Conservation (phyloP, 2,888 invertebrate genomes). For the Macaria notata region DNA sequence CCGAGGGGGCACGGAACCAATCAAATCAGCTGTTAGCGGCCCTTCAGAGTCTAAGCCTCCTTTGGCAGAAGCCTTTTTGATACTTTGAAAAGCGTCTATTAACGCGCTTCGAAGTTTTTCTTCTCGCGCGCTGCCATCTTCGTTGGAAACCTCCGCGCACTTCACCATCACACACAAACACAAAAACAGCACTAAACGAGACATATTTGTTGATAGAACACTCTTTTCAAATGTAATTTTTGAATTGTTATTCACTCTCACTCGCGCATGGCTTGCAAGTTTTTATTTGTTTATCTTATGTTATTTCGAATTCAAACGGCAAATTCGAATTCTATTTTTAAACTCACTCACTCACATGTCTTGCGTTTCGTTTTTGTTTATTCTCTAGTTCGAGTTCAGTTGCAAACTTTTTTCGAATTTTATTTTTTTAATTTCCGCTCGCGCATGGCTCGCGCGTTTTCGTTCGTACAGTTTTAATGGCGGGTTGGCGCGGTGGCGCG, state of each 20-base stretch:
- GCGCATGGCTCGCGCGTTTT: slow-evolving; percentile 48
- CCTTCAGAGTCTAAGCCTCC: slow-evolving; percentile 64
- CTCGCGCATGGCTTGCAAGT: slow-evolving; percentile 41
- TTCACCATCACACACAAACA: slow-evolving; percentile 44
- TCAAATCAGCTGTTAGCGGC: slow-evolving; percentile 57
- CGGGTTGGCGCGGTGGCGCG: slow-evolving; percentile 21
- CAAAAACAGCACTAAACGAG: slow-evolving; percentile 60
- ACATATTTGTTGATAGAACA: slow-evolving; percentile 48
- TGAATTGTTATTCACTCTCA: neutral
- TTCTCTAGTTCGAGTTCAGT: too few relatives aligned
- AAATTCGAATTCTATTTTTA: neutral
- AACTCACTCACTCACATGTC: neutral
- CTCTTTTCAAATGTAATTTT: slow-evolving; percentile 17
- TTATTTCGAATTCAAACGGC: too few relatives aligned
- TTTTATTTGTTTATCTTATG: too few relatives aligned
- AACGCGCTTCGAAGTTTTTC: slow-evolving; percentile 70
- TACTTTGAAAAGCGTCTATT: slow-evolving; percentile 75
- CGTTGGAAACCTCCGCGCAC: slow-evolving; percentile 53
- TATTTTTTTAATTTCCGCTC: slow-evolving; percentile 41
- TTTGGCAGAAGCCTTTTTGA: slow-evolving; percentile 69
- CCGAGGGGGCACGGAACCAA: slow-evolving; percentile 54
- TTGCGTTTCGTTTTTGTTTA: too few relatives aligned
- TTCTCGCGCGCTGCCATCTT: slow-evolving; percentile 63
- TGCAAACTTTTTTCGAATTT: neutral
- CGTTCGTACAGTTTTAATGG: slow-evolving; percentile 25